Evolutionary conservation across 1,140 invertebrate species (phyloP), one percentile per base, ranked within the genome.

Genomic region (Nasonia longicornis): DNA sequence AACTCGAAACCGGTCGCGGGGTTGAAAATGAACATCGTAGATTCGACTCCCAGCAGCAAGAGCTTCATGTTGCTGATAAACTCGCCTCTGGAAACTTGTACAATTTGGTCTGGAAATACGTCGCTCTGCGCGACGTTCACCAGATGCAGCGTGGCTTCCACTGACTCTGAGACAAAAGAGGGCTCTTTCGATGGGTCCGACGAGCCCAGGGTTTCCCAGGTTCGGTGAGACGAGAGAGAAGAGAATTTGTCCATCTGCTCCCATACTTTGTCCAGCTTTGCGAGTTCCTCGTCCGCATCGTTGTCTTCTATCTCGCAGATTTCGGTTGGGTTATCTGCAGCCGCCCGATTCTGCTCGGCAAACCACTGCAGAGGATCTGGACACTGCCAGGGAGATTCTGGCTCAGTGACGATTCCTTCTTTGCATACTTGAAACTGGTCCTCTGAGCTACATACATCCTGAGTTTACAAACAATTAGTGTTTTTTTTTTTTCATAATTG

Each of bases 31-130:
- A 92, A 92, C 26, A 87, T 89, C 26, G 89, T 87, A 0, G 92
- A 92, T 79, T 92, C 91, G 77, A 93, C 86, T 11, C 92, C 92
- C 38, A 91, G 86, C 78, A 90, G 77, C 42, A 91, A 82, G 16
- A 89, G 84, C 83, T 91, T 91, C 0, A 89, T 70, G 83, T 91
- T 87, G n/a, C 84, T 83, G 66, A 91, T 79, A 79, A 92, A 91
- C 64, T 87, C 80, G 80, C 85, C 58, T 6, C 22, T 35, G 12
- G 86, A 83, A 79, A 91, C 81, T 86, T 88, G 82, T 87, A 7
- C 35, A 20, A 82, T 48, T 11, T 12, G 63, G 70, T 78, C 81
- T 70, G 67, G 10, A 48, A 71, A 77, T 45, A 69, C n/a, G 14
- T 67, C 70, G 26, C 70, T 31, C 38, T 83, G 66, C 14, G 64